phyloP scores from a whole-genome alignment of 2,888 invertebrate species.

The Coleophora flavipennella region DNA sequence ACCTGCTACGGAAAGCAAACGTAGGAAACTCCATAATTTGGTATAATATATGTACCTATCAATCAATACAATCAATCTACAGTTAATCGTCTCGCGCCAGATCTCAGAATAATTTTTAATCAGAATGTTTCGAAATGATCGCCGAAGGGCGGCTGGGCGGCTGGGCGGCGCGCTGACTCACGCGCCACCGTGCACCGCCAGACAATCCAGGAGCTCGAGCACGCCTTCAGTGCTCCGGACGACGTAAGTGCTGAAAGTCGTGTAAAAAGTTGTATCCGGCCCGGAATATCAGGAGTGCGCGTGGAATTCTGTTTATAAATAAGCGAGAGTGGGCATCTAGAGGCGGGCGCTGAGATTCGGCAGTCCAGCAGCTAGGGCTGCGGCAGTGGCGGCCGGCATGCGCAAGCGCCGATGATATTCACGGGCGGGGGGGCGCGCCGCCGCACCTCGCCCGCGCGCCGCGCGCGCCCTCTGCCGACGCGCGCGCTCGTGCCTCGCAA shows the following conservation, averaged over 20 bases:
- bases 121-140: constrained; percentile 8
- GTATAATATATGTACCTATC: too few relatives aligned
- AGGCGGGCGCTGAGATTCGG: constrained; percentile 7
- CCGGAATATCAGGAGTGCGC: constrained; percentile 46
- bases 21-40: too few relatives aligned
- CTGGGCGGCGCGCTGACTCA: constrained; percentile 40
- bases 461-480: constrained; percentile 33
- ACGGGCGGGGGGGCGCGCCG: constrained; percentile 70
- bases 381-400: constrained; percentile 28
- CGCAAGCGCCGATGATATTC: constrained; percentile 64
- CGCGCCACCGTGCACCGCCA: constrained; percentile 44
- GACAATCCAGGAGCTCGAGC: constrained; percentile 49
- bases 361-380: constrained; percentile 14
- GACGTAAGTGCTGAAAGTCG: constrained; percentile 71
- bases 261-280: constrained; percentile 71
- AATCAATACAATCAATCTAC: too few relatives aligned
- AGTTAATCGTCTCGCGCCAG: not conserved
- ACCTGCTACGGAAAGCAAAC: too few relatives aligned
- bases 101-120: too few relatives aligned
- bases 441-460: constrained; percentile 58
- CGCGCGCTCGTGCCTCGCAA: constrained; percentile 34
- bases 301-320: constrained; percentile 70
- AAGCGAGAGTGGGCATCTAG: constrained; percentile 28
- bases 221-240: constrained; percentile 62
- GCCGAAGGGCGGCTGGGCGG: constrained; percentile 5